Conservation (phyloP, 1,140 invertebrate genomes). For the Aphaenogaster ashmeadi region DNA sequence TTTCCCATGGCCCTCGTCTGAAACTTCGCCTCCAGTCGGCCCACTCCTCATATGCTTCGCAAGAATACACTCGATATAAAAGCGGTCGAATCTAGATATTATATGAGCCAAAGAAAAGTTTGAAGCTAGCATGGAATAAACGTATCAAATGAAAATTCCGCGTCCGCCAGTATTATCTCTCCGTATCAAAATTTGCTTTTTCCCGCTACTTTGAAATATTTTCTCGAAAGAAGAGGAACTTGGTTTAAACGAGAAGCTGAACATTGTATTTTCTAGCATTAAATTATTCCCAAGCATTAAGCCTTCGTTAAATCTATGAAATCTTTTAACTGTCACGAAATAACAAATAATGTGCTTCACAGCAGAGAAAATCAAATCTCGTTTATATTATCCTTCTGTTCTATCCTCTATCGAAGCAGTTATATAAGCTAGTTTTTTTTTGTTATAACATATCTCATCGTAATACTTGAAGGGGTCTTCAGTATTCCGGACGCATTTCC, state of each 20-base stretch:
- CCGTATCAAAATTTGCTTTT: slow-evolving; percentile 22
- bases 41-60: slow-evolving; percentile 21
- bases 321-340: not conserved
- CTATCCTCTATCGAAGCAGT: not conserved
- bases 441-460: slow-evolving; percentile 34
- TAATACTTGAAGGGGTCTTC: slow-evolving; percentile 72
- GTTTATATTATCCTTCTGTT: not conserved
- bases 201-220: not conserved
- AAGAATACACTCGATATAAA: slow-evolving; percentile 65
- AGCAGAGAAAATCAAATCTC: slow-evolving; percentile 2
- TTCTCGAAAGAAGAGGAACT: not conserved
- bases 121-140: slow-evolving; percentile 52
- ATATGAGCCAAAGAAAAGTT: slow-evolving; percentile 67
- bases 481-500: slow-evolving; percentile 82
- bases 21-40: slow-evolving; percentile 67
- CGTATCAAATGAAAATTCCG: slow-evolving; percentile 49
- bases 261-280: not conserved
- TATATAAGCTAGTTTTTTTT: slow-evolving; percentile 22
- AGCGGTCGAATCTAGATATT: slow-evolving; percentile 65
- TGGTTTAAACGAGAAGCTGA: not conserved
- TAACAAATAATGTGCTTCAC: not conserved
- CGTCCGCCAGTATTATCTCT: slow-evolving; percentile 22
- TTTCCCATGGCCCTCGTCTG: slow-evolving; percentile 59
- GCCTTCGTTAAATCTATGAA: slow-evolving; percentile 11
- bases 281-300: not conserved